Evolutionary conservation across 1,140 invertebrate genomes (phyloP).

Genomic region (Sinonovacula constricta): DNA sequence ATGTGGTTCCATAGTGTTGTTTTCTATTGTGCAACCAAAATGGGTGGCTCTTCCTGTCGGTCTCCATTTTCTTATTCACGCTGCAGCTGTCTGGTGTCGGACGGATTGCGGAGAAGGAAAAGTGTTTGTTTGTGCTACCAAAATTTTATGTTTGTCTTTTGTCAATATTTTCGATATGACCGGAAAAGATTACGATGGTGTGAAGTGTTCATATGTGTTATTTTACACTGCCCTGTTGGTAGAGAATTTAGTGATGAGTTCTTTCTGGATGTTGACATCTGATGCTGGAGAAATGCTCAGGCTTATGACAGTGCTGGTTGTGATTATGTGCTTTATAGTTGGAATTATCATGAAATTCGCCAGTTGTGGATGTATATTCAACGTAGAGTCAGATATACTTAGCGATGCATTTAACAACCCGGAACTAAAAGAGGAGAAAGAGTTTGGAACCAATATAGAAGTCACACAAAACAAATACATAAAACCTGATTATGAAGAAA

Average conservation of each 20-base stretch:
- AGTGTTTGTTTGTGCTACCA: no score
- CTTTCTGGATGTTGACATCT: slow-evolving; percentile 44
- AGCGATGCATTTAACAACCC: slow-evolving; percentile 49
- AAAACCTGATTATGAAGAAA: no score
- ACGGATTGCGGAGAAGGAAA: no score
- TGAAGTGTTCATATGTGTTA: slow-evolving; percentile 47
- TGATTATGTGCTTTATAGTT: slow-evolving; percentile 40
- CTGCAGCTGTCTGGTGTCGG: no score
- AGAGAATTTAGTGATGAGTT: slow-evolving; percentile 48
- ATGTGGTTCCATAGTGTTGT: slow-evolving; percentile 37
- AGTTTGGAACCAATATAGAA: no score
- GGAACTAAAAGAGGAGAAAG: slow-evolving; percentile 28
- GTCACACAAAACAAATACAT: no score
- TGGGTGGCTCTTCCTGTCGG: slow-evolving; percentile 35
- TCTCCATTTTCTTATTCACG: slow-evolving; percentile 37
- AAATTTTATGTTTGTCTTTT: slow-evolving; percentile 41
- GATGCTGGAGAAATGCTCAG: slow-evolving; percentile 29
- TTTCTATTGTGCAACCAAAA: slow-evolving; percentile 24
- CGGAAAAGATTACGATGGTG: slow-evolving; percentile 29
- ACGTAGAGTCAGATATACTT: slow-evolving; percentile 38
- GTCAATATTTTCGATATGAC: slow-evolving; percentile 45
- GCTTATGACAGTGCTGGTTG: slow-evolving; percentile 14
- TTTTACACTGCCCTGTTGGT: slow-evolving; percentile 39
- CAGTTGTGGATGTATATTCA: slow-evolving; percentile 45
- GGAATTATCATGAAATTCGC: slow-evolving; percentile 40